Evolutionary conservation across 2,113 vertebrate genomes (phyloP), one percentile per base, ranked within the genome.

Genomic region (Octodon degus): DNA sequence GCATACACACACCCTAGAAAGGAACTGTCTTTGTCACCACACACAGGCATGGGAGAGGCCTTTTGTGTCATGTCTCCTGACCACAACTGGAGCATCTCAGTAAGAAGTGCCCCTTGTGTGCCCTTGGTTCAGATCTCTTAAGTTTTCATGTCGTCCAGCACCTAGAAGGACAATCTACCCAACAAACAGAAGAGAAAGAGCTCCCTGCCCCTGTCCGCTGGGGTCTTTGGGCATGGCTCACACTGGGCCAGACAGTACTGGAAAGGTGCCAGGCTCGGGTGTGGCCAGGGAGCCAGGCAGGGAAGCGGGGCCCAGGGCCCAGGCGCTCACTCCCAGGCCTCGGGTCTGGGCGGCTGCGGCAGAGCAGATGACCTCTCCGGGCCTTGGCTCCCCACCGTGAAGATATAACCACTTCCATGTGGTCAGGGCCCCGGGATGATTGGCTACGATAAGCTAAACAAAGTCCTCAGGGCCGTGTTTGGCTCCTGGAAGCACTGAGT

Each of bases 211-310:
- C 34, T 63, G 30, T 13, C 14, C 16, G 19, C 40, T 10, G 0
- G 2, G n/a, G 17, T 13, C 37, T 37, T 22, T 0, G 0, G 82
- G 32, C n/a, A 2, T 1, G 20, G 3, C 9, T 0, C 9, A 74
- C 30, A 0, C 16, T 13, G 9, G 17, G 10, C 17, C 0, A 3
- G 62, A 7, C 6, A 2, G 2, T 0, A 2, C 0, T 0, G 40
- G 77, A 4, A 20, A 25, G 50, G 67, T 7, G 30, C 4, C 2
- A 1, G 68, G 55, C 7, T 20, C 0, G 2, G 53, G 0, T 13
- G 43, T 0, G 0, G 27, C 7, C 72, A 10, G 0, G 24, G 25
- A 12, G 40, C 81, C 30, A 16, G 50, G 32, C 0, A 1, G n/a
- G 25, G 27, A 63, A 5, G 24, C 8, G 14, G 27, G 72, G 50